Base-by-base conservation (phyloP, 1,140 invertebrate species). In the Drosophila albomicans region DNA sequence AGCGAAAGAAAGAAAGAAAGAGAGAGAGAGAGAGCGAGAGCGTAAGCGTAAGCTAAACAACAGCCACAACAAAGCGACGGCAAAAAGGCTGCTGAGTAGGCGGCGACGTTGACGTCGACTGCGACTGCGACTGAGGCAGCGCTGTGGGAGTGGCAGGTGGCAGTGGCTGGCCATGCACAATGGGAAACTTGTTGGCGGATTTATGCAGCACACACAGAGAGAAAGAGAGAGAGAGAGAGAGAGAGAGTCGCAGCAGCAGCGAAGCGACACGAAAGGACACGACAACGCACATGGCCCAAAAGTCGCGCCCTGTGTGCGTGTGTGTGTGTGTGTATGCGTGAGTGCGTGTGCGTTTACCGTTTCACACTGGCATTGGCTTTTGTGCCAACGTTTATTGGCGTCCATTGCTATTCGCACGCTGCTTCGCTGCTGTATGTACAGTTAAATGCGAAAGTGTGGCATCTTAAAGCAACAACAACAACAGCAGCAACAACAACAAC, bases 111-210 rank as follows among this genome's bases (percentile, higher is more conserved):
- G 28, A 15, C 65, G 56, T 4, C 15, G 41, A 16, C 11, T 15
- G 65, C n/a, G 68, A 13, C 52, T 10, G 10, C 10, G 46, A 41
- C 8, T 8, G 30, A 2, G 13, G 15, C 30, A 10, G 46, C 0
- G 13, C 15, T 57, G 56, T 35, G 71, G 48, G 32, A 57, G 61
- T 61, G 57, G 11, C 56, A 25, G 62, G 80, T 63, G 64, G 57
- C 54, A n/a, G 76, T 63, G 61, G 57, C 56, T 16, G 64, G 73
- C 57, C 80, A 79, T 81, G 80, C 85, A 89, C 85, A 89, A 89
- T 89, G 85, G 86, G 85, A 90, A 89, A 89, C 85, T 89, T 89
- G 85, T 89, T 89, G 85, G 86, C 69, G 86, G 85, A 89, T 85
- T 89, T 89, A 85, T 89, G 85, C 85, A 89, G 82, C 78, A 70